A percentile compares a stretch with the other conserved stretches of the same genome.
Evolutionary conservation across 2,797 vertebrate species (phyloP).

Genomic region (Peromyscus aztecus): DNA sequence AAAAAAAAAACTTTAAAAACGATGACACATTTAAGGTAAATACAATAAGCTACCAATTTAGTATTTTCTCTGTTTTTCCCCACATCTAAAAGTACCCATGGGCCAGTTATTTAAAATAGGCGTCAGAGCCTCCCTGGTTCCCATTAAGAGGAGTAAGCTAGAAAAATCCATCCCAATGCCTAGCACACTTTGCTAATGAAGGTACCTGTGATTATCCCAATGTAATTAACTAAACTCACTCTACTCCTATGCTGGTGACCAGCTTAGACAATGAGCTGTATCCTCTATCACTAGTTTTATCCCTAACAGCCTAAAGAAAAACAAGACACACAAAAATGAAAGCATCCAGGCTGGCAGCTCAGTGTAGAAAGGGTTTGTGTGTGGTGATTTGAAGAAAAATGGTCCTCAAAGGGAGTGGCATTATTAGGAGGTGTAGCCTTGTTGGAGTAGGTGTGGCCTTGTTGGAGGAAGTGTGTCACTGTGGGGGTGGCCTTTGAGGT

Average conservation of each 20-base stretch:
- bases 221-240: too few species aligned
- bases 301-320: neutral
- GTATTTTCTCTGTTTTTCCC: neutral
- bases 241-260: neutral
- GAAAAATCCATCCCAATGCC: neutral
- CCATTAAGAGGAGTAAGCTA: neutral
- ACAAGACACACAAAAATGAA: neutral
- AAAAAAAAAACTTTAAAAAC: neutral
- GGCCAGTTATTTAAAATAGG: neutral
- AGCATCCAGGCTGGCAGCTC: too few species aligned
- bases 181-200: neutral
- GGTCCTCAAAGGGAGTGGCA: too few species aligned
- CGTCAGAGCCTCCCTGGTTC: neutral
- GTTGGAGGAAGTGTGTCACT: too few species aligned
- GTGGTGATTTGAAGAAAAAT: too few species aligned
- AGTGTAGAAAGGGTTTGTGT: neutral
- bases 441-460: too few species aligned
- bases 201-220: neutral
- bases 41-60: neutral
- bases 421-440: too few species aligned
- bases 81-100: neutral
- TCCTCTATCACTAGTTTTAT: neutral
- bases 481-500: too few species aligned
- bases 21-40: neutral
- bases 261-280: fast-evolving